Evolutionary conservation across 2,888 invertebrate genomes (phyloP), one percentile per base, ranked within the genome.

Genomic region (Zele albiditarsus): DNA sequence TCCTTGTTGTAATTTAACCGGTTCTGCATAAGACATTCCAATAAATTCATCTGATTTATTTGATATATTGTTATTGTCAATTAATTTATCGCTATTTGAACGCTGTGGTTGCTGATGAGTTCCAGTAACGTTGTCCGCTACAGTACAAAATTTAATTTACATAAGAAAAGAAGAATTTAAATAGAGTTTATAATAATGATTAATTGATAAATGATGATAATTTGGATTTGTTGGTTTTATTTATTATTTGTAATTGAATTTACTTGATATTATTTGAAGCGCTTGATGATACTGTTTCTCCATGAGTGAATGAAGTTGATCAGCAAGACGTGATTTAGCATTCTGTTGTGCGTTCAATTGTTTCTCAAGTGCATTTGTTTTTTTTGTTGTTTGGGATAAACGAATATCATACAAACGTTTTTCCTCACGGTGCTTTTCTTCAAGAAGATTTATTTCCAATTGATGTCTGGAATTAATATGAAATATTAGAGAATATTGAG

Each of bases 241-340:
- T 46, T 46, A 2, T n/a, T n/a, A 20, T 53, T n/a, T 2, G 4
- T 5, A 53, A n/a, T 53, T 5, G 20, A 53, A 53, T n/a, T 20
- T 71, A 79, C 79, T 78, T 74, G 93, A 92, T 69, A 95, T 92
- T 76, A 95, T 94, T 81, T 91, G 92, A 46, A 95, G 88, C 1
- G 95, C 95, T 86, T 95, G 94, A 49, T 93, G 91, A 95, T 95
- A 95, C 86, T 96, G 95, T 10, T 92, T 91, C 89, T 96, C 94
- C 95, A 96, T 95, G 0, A 95, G 93, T 77, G 91, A 91, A 87
- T 95, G 95, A 77, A 96, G 89, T 84, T 95, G 94, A 74, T 94
- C 91, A 1, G 95, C 95, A 62, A 95, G 91, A 82, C 94, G 92
- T 0, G 92, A 92, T 84, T 94, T 93, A 2, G 90, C 89, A 25